Percentiles rank a stretch among this genome's conserved stretches.
Conservation (phyloP, 2,113 vertebrate genomes). For the Chionodraco myersi region DNA sequence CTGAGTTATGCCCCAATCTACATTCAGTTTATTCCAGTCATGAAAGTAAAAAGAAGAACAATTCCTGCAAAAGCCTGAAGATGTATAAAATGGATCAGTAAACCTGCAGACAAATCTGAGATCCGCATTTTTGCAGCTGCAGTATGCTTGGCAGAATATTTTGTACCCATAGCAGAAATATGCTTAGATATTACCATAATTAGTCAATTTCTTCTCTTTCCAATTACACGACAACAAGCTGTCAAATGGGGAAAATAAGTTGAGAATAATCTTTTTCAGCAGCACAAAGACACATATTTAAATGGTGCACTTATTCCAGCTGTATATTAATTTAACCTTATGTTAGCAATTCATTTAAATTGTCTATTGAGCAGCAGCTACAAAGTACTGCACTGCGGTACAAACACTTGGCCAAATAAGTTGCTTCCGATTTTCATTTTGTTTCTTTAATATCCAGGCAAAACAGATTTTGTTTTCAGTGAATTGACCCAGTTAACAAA, state of each 20-base stretch:
- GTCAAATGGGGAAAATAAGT: not conserved
- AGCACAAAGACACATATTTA: constrained; percentile 5
- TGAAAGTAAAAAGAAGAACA: not conserved
- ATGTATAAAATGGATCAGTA: not conserved
- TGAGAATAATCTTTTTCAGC: not conserved
- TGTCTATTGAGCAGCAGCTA: constrained; percentile 33
- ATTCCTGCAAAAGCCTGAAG: not conserved
- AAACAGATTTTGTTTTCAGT: not conserved
- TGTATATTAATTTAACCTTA: not conserved
- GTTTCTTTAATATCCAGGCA: not conserved
- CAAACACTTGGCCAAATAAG: constrained; percentile 1
- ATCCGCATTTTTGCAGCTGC: not conserved
- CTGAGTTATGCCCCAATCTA: not conserved
- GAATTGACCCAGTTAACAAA: not conserved
- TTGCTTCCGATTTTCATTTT: constrained; percentile 16
- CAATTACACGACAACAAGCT: not conserved
- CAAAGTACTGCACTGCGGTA: constrained; percentile 12
- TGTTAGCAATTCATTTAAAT: constrained; percentile 23
- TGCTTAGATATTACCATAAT: not conserved
- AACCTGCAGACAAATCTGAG: not conserved
- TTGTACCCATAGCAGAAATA: not conserved
- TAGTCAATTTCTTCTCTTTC: not conserved
- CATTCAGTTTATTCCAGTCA: not conserved
- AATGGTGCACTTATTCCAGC: not conserved
- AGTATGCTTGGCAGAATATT: not conserved